phyloP scores from a whole-genome alignment of 2,113 vertebrate genomes.

The Varanus salvator region DNA sequence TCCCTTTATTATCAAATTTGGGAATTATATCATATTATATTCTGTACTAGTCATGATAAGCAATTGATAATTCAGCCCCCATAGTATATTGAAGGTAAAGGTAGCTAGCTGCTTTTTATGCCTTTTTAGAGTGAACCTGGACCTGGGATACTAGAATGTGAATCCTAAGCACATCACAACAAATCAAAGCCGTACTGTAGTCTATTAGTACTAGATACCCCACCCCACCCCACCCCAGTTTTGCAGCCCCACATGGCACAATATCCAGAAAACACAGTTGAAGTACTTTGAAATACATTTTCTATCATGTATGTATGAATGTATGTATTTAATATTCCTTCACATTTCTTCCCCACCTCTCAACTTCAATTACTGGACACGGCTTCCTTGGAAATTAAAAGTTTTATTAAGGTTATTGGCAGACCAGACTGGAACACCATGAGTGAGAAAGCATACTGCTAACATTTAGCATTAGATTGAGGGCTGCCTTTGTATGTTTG shows the following conservation, averaged over 20 bases:
- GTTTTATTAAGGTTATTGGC: conserved; percentile 8
- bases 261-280: neutral
- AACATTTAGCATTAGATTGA: neutral
- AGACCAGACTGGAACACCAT: neutral
- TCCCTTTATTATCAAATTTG: neutral
- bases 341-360: neutral
- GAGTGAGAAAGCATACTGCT: neutral
- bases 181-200: neutral
- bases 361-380: neutral
- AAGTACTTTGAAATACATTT: conserved; percentile 1
- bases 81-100: neutral
- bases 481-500: neutral
- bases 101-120: neutral
- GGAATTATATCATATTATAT: neutral
- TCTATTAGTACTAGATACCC: neutral
- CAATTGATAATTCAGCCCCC: neutral
- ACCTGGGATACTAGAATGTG: neutral
- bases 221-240: neutral
- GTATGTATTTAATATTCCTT: neutral
- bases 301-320: neutral
- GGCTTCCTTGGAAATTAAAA: neutral
- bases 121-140: neutral
- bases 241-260: neutral
- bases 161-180: neutral
- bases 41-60: neutral